phyloP scores from a whole-genome alignment of 2,888 invertebrate genomes.

The Euzophera pinguis region DNA sequence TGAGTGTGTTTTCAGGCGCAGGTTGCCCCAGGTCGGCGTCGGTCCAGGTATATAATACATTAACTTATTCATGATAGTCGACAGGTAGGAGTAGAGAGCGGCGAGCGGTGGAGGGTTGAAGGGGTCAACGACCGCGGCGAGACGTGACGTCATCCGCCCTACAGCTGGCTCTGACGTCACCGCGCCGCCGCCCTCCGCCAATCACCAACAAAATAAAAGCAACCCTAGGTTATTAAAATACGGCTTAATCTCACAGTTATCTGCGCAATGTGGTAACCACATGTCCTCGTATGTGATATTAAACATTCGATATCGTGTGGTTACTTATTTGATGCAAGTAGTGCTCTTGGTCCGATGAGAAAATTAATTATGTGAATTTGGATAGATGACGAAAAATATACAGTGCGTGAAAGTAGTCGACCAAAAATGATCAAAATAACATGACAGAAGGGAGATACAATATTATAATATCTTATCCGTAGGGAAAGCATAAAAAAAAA shows the following conservation, averaged over 20 bases:
- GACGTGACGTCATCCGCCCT: constrained; percentile 74
- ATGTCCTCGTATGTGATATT: constrained; percentile 56
- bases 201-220: constrained; percentile 50
- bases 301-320: constrained; percentile 56
- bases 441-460: too few species aligned
- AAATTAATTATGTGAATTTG: constrained; percentile 34
- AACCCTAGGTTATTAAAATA: constrained; percentile 49
- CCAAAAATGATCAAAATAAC: background rate
- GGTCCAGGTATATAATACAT: constrained; percentile 45
- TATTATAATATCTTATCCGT: too few species aligned
- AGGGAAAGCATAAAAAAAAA: background rate
- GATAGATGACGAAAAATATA: background rate
- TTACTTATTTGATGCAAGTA: constrained; percentile 48
- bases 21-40: constrained; percentile 69
- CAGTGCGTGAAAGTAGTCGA: background rate
- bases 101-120: constrained; percentile 52
- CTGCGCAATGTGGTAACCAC: constrained; percentile 52
- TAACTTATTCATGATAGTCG: constrained; percentile 68
- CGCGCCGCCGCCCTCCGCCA: constrained; percentile 41
- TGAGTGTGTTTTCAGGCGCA: constrained; percentile 34
- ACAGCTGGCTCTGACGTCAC: constrained; percentile 77
- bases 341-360: constrained; percentile 45
- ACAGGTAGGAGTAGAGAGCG: constrained; percentile 46
- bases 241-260: constrained; percentile 52
- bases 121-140: constrained; percentile 63